phyloP scores from a whole-genome alignment of 92 coral and sea anemone genomes.

The Metridium senile region DNA sequence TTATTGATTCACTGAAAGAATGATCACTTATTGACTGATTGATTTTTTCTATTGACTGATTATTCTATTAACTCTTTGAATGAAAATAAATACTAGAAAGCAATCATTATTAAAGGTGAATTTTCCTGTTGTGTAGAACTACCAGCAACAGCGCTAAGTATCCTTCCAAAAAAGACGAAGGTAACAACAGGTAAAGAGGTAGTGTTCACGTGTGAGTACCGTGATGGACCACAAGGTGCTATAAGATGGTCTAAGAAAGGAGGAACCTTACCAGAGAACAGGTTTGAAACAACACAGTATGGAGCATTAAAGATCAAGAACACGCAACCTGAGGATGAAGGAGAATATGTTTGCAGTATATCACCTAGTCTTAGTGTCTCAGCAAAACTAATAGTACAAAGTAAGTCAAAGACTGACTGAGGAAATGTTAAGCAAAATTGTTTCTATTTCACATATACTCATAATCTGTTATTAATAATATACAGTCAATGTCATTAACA shows the following conservation, averaged over 20 bases:
- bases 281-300: slow-evolving; percentile 39
- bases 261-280: slow-evolving; percentile 57
- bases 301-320: slow-evolving; percentile 50
- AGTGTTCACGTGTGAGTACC: slow-evolving; percentile 57
- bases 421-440: not conserved
- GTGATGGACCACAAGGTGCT: slow-evolving; percentile 64
- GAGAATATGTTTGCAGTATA: slow-evolving; percentile 76
- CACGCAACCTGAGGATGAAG: slow-evolving; percentile 56
- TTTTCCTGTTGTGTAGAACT: too few relatives aligned
- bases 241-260: slow-evolving; percentile 73
- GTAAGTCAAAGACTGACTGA: slow-evolving; percentile 56
- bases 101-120: too few relatives aligned
- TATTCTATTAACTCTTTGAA: too few relatives aligned
- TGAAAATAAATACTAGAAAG: too few relatives aligned
- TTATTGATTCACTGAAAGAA: too few relatives aligned
- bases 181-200: slow-evolving; percentile 48
- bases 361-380: slow-evolving; percentile 50
- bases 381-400: slow-evolving; percentile 62
- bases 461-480: too few relatives aligned
- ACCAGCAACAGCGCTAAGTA: slow-evolving; percentile 57
- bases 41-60: too few relatives aligned
- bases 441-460: too few relatives aligned
- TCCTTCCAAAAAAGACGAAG: slow-evolving; percentile 48
- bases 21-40: too few relatives aligned
- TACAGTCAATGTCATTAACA: too few relatives aligned